These are phyloP conservation scores for Nomada goodeniana DNA, from an alignment of 2,888 invertebrate species.

Conservation along the genomic window DNA sequence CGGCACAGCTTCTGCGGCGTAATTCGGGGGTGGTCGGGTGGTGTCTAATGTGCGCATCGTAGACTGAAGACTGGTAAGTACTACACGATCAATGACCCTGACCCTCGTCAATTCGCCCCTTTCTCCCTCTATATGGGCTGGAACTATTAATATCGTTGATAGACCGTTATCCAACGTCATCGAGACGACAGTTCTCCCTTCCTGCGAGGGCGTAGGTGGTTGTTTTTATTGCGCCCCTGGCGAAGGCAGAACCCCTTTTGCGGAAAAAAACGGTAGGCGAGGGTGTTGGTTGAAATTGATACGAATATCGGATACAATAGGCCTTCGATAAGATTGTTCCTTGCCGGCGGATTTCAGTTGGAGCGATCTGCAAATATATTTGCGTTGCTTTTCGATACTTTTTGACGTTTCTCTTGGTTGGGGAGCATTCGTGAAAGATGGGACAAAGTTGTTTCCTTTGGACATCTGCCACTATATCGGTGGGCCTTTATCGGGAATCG, in stretches of 20 bases:
- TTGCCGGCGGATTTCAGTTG: background rate
- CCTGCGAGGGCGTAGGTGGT: background rate
- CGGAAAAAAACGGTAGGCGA: background rate
- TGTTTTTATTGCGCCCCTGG: conserved; percentile 7
- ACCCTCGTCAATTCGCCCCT: conserved; percentile 43
- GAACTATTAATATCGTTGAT: conserved; percentile 64
- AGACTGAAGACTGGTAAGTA: conserved; percentile 28
- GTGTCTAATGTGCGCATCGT: conserved; percentile 17
- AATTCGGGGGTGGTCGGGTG: conserved; percentile 14
- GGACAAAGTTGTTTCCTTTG: background rate
- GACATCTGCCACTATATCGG: background rate
- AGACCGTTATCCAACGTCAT: conserved; percentile 42
- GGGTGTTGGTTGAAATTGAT: background rate
- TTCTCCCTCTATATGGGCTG: background rate
- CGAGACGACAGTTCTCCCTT: background rate
- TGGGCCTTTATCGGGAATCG: background rate
- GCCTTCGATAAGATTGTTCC: background rate
- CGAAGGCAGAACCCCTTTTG: conserved; percentile 2
- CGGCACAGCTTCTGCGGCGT: conserved; percentile 22
- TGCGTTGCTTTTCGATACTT: too few species aligned
- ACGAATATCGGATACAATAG: background rate
- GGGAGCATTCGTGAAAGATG: too few species aligned
- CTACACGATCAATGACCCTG: conserved; percentile 37
- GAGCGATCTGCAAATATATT: too few species aligned
- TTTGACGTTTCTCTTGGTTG: too few species aligned